A percentile compares a stretch with the other conserved stretches of the same genome.
phyloP scores from a whole-genome alignment of 1,140 invertebrate species.

The Hestina assimilis region DNA sequence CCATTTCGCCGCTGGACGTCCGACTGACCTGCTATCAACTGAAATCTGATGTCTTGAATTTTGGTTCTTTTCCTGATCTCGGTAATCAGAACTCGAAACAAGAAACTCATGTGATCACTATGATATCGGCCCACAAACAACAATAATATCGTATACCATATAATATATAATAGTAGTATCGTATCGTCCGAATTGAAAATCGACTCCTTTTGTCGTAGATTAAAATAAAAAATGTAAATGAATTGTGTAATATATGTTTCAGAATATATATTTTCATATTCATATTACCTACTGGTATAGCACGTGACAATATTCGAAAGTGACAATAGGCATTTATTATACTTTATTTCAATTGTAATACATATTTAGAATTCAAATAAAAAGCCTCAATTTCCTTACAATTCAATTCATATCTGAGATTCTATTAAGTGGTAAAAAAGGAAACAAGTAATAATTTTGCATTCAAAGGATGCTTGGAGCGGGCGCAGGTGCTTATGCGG shows the following conservation, averaged over 20 bases:
- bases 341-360: constrained; percentile 28
- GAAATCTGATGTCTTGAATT: too few relatives aligned
- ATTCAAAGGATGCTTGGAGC: constrained; percentile 67
- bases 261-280: constrained; percentile 26
- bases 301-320: constrained; percentile 19
- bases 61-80: too few relatives aligned
- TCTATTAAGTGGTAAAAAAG: constrained; percentile 72
- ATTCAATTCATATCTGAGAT: constrained; percentile 61
- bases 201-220: too few relatives aligned
- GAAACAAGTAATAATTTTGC: constrained; percentile 75
- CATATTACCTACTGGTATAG: constrained; percentile 20
- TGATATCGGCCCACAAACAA: too few relatives aligned
- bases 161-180: too few relatives aligned
- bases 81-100: too few relatives aligned
- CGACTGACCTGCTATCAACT: too few relatives aligned
- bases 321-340: constrained; percentile 15
- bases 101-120: too few relatives aligned
- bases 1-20: too few relatives aligned
- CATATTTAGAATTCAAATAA: constrained; percentile 45
- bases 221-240: too few relatives aligned
- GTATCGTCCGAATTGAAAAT: too few relatives aligned
- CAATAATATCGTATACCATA: too few relatives aligned
- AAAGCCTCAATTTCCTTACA: constrained; percentile 59
- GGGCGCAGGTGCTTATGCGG: constrained; percentile 66
- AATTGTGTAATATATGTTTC: constrained; percentile 13